Evolutionary conservation across 2,113 vertebrate genomes (phyloP), one percentile per base, ranked within the genome.

Genomic region (Phalacrocorax aristotelis): DNA sequence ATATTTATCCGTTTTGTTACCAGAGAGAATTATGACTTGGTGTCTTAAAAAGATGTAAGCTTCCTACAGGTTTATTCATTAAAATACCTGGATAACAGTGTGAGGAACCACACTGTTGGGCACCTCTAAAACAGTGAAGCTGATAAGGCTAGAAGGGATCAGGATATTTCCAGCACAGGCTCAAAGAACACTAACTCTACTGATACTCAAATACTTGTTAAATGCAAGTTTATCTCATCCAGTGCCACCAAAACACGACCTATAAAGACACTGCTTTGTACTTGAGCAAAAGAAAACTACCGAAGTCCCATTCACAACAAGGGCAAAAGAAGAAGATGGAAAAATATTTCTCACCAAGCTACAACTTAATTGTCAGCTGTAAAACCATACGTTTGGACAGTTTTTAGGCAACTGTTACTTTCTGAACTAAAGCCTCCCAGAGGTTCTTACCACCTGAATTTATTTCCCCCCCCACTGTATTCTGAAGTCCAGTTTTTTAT

Each of bases 271-370:
- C 10, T 79, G 30, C 29, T 42, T 82, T 68, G 7, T 51, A 62
- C 30, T 49, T n/a, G 16, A 87, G 25, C 10, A 27, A 58, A 90
- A 52, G 10, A 25, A 13, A 26, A 66, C 42, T 22, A 80, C 12
- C 0, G 0, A 29, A 81, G 23, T 74, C 68, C 58, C 40, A 74
- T 11, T 5, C 19, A 66, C 36, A 48, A 1, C 18, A 75, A 51
- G 27, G 51, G 48, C 13, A 26, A 89, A 70, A 75, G 20, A 12
- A 83, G 4, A 66, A 36, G 6, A 75, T 3, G 34, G 16, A 77
- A 34, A 91, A 49, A 13, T 19, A 29, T 3, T 75, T 51, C 12
- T 66, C 30, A n/a, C 7, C 23, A 75, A 84, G 18, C 36, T 52
- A 2, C 34, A 71, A 66, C 32, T 58, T 62, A 44, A 80, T 51